phyloP scores from a whole-genome alignment of 2,797 vertebrate species.

The Coregonus sp. region DNA sequence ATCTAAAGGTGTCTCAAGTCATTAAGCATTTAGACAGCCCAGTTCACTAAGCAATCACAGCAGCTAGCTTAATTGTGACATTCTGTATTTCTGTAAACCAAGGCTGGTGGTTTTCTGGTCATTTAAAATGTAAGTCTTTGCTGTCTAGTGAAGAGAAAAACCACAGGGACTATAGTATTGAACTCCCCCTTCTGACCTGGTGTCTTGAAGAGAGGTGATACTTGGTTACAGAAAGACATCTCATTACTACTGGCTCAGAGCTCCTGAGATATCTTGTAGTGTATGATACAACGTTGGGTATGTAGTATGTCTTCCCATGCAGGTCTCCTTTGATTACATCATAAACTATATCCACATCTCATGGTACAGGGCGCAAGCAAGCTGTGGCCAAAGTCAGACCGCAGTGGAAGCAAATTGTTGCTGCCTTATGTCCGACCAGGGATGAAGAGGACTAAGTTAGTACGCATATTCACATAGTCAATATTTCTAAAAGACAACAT shows the following conservation, averaged over 20 bases:
- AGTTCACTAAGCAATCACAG: constrained; percentile 59
- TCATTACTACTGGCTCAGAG: too few species aligned
- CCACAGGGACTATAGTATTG: neutral
- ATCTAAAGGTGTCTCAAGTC: constrained; percentile 45
- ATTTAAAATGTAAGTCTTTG: neutral
- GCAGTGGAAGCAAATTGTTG: neutral
- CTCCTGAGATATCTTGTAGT: too few species aligned
- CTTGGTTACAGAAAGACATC: neutral
- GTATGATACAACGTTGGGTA: neutral
- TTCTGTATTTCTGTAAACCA: constrained; percentile 12
- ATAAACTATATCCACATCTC: neutral
- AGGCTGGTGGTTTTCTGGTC: neutral
- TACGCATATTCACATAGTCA: too few species aligned
- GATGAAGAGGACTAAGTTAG: too few species aligned
- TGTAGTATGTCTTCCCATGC: neutral
- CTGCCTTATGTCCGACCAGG: neutral
- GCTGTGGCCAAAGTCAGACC: neutral
- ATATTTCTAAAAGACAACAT: too few species aligned
- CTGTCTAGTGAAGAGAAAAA: neutral
- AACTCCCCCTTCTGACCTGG: neutral
- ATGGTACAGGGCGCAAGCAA: neutral
- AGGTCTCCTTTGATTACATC: neutral
- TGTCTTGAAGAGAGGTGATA: neutral
- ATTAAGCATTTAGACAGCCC: constrained; percentile 27
- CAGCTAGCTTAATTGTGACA: constrained; percentile 28